Base-by-base conservation (phyloP, 2,797 vertebrate species). In the Thaleichthys pacificus region DNA sequence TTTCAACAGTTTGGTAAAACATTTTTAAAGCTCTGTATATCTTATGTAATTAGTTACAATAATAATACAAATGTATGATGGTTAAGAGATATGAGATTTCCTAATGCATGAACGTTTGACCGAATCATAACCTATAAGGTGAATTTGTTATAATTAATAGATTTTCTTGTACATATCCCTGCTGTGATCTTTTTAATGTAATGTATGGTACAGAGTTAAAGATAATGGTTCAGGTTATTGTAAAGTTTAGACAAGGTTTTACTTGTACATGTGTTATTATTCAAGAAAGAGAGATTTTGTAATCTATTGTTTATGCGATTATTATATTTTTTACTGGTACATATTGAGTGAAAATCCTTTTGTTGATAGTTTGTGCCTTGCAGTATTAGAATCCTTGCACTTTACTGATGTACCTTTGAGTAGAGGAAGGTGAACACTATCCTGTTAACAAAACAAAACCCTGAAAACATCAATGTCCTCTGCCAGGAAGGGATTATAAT, bases 221-320 rank as follows among this genome's bases (percentile, higher is more conserved):
- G 68, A 84, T 78, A 80, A 84, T 87, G 85, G 85, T 85, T 88
- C 74, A 79, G 75, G 77, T 82, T 83, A 82, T 82, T 90, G 73
- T 87, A 77, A 80, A 72, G 73, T 76, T 88, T 90, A 91, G 88
- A 93, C 91, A 93, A 93, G 91, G 92, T 94, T 93, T 91, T 92
- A 93, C 92, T 93, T 93, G 91, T 93, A 84, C 5, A 68, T 87
- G 84, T 89, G 79, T 81, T 89, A 85, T 86, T 76, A 68, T 86
- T 66, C 86, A 88, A 77, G 76, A 70, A 69, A 71, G 4, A 68
- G 71, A 77, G 70, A 82, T 89, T 88, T 92, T 89, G 68, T 88
- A 88, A 58, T 60, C 60, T 15, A 68, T 64, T 72, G 49, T 60
- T 83, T 84, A 74, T 80, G 54, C 80, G 70, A 85, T 87, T 74